Evolutionary conservation across 1,140 invertebrate species (phyloP), one percentile per base, ranked within the genome.

Genomic region (Popillia japonica): DNA sequence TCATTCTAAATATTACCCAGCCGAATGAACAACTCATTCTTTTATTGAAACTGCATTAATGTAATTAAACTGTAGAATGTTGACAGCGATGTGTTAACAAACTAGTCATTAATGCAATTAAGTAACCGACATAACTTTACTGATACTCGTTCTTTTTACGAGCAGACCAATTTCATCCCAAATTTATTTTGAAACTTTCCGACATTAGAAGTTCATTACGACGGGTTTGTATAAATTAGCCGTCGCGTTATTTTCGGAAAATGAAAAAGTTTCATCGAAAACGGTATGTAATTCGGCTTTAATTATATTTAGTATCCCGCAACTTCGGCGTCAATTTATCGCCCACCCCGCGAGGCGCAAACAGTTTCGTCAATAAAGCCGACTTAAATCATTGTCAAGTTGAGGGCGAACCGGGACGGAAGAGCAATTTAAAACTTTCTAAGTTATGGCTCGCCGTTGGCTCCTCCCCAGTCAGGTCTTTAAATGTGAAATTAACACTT

Each of bases 401-500:
- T 23, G 61, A 27, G 27, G 61, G 61, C 61, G 20, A 68, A 68
- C 61, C 61, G 61, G 61, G 61, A 68, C 61, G 61, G 61, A 68
- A 68, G 61, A 68, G 61, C 61, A 68, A 68, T 68, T 68, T 68
- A 68, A 68, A 68, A 68, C 61, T 68, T 68, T 68, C 22, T 68
- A 68, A 68, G 61, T 68, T 68, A 68, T 68, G 61, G 61, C 22
- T 34, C 22, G 61, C 61, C 22, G 20, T 22, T 34, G 27, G 61
- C 8, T 68, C 61, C 27, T 68, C 61, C 27, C 48, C 14, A 55
- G 48, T 68, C 20, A 34, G 61, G 61, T 68, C 61, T 68, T 68
- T 68, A 68, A 68, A 68, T 68, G 61, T 68, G 61, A 68, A 68
- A 68, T 68, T 68, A 68, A 68, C 61, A 68, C 61, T 68, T 68